Percentiles rank a stretch among this genome's conserved stretches.
Conservation (phyloP, 2,888 invertebrate species). For the Idaea aversata region DNA sequence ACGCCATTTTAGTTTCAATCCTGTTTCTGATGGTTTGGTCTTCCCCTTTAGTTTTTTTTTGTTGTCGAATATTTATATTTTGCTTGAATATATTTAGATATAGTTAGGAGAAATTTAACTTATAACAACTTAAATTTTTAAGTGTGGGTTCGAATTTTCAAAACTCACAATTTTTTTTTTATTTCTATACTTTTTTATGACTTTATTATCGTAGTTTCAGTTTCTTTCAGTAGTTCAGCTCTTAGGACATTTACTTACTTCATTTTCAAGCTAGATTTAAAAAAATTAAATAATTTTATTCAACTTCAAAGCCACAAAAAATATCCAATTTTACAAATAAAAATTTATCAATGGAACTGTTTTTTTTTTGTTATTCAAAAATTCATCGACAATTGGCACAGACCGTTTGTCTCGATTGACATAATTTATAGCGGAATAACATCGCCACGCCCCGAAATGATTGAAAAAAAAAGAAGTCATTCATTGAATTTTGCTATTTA, state of each 20-base stretch:
- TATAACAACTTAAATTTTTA: no score
- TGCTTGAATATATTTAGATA: neutral
- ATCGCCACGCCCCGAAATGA: slow-evolving; percentile 29
- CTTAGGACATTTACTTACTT: no score
- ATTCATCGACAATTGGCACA: slow-evolving; percentile 8
- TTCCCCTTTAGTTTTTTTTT: neutral
- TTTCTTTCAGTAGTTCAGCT: no score
- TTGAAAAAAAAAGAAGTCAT: slow-evolving; percentile 13
- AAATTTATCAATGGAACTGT: neutral
- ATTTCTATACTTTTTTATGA: no score
- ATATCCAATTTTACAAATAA: neutral
- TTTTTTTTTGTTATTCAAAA: neutral
- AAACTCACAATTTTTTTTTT: no score
- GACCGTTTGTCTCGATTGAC: slow-evolving; percentile 21
- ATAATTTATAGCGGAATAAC: slow-evolving; percentile 28
- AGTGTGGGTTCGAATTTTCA: no score
- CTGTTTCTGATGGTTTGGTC: slow-evolving; percentile 41
- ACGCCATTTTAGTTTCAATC: slow-evolving; percentile 75
- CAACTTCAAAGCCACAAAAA: neutral
- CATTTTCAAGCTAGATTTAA: no score
- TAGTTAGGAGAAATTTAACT: no score
- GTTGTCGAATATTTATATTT: neutral
- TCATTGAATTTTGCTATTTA: neutral
- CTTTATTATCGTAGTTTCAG: no score
- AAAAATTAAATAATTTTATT: no score